These are phyloP conservation scores for Netelia inedita DNA, from an alignment of 2,888 invertebrate species.

Conservation along the genomic window DNA sequence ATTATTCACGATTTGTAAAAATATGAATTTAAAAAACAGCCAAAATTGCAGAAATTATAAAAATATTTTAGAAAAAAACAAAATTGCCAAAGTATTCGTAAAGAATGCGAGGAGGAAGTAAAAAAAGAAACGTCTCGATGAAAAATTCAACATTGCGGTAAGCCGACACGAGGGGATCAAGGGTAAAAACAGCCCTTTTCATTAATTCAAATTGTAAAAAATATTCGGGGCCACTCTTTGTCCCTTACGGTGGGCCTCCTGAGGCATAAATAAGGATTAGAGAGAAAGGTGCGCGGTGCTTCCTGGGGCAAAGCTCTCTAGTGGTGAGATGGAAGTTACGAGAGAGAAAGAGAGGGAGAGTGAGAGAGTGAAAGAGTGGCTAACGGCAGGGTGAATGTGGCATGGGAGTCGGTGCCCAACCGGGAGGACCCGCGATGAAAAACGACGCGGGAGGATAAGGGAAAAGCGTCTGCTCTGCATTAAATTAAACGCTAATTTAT, in stretches of 20 bases:
- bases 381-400: not conserved
- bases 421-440: not conserved
- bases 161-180: slow-evolving; percentile 31
- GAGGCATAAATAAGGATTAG: slow-evolving; percentile 76
- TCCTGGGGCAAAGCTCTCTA: slow-evolving; percentile 6
- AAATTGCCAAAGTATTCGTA: not conserved
- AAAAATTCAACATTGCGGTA: not conserved
- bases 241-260: slow-evolving; percentile 62
- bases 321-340: slow-evolving; percentile 28
- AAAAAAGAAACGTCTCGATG: slow-evolving; percentile 10
- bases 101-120: not conserved
- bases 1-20: too few relatives aligned
- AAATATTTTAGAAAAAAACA: too few relatives aligned
- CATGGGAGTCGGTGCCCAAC: too few relatives aligned
- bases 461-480: slow-evolving; percentile 14
- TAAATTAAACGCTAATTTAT: slow-evolving; percentile 73
- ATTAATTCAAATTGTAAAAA: slow-evolving; percentile 74
- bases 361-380: not conserved
- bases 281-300: slow-evolving; percentile 21
- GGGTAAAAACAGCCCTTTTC: slow-evolving; percentile 52
- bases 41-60: too few relatives aligned
- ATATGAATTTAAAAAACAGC: too few relatives aligned
- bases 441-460: slow-evolving; percentile 6
- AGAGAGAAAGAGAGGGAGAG: not conserved
- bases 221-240: slow-evolving; percentile 55